Evolutionary conservation across 2,797 vertebrate genomes (phyloP).

Genomic region (Apodemus agrarius): DNA sequence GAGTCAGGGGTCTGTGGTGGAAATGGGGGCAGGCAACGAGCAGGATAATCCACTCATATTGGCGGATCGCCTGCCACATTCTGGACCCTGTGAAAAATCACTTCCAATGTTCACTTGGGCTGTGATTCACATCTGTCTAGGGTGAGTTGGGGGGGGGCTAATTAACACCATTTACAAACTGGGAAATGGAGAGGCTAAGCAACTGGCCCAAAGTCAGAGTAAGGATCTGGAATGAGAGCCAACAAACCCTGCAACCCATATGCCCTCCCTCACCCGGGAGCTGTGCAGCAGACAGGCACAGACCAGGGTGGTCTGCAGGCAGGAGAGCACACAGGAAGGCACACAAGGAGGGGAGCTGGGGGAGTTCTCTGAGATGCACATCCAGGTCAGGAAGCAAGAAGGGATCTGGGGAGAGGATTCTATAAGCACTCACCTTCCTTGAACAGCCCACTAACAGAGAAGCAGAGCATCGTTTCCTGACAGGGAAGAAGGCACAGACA

Average conservation of each 20-base stretch:
- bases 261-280: background rate
- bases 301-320: background rate
- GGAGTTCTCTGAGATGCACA: background rate
- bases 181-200: background rate
- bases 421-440: slow-evolving; percentile 87
- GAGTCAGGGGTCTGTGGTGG: background rate
- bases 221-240: background rate
- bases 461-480: slow-evolving; percentile 61
- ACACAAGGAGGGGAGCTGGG: background rate
- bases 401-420: slow-evolving; percentile 17
- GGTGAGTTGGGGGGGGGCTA: no score
- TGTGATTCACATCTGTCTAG: background rate
- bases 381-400: background rate
- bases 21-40: background rate
- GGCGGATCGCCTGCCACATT: background rate
- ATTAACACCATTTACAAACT: background rate
- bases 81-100: background rate
- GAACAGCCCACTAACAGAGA: slow-evolving; percentile 57
- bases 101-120: background rate
- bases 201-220: background rate
- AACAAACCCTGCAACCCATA: background rate
- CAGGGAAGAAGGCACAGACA: background rate
- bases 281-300: background rate
- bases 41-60: background rate
- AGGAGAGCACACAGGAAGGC: background rate